Conservation (phyloP, 2,888 invertebrate species). For the Aphodius sticticus region DNA sequence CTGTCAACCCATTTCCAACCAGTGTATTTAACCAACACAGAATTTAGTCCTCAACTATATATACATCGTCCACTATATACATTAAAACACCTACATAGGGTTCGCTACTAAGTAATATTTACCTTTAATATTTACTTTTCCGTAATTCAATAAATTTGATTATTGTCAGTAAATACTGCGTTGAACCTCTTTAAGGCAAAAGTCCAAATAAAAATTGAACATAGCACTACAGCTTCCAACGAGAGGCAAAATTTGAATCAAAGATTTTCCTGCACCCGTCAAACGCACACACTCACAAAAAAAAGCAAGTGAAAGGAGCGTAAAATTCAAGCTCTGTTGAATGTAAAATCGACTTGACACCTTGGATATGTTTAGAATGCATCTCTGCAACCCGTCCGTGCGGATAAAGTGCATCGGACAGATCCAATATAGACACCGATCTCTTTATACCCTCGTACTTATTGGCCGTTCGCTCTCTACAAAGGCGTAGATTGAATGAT, state of each 20-base stretch:
- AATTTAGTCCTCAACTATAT: neutral
- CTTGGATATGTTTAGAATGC: neutral
- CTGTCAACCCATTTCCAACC: neutral
- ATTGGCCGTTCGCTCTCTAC: neutral
- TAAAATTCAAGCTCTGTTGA: neutral
- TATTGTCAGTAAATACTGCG: no score
- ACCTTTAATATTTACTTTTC: no score
- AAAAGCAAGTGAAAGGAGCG: neutral
- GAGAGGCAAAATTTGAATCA: neutral
- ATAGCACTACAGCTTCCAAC: neutral
- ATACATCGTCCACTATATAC: no score
- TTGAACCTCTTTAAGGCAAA: no score
- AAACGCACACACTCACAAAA: neutral
- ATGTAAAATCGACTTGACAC: neutral
- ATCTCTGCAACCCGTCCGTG: neutral
- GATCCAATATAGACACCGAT: neutral
- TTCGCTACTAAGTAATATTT: no score
- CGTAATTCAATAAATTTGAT: no score
- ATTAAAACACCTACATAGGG: no score
- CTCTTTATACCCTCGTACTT: neutral
- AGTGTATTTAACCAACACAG: neutral
- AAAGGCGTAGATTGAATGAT: neutral
- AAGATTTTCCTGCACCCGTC: neutral
- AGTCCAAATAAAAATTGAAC: no score
- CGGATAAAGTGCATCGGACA: neutral